Percentiles rank a stretch among this genome's conserved stretches.
phyloP scores from a whole-genome alignment of 2,797 vertebrate genomes.

The Clarias fuscus region DNA sequence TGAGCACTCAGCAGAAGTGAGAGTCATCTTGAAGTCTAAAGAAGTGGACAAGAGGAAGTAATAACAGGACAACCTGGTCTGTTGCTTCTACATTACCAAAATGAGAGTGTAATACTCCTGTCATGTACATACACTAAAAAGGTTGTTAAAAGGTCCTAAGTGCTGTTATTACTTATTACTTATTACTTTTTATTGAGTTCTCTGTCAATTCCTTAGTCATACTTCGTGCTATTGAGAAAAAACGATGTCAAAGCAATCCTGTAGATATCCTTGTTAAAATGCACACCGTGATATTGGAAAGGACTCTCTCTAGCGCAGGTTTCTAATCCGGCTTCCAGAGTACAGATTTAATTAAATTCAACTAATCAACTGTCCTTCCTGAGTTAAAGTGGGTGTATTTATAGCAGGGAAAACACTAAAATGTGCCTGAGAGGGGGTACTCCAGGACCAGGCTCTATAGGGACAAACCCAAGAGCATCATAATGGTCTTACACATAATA shows the following conservation, averaged over 20 bases:
- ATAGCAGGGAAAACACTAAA: not conserved
- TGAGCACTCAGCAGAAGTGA: constrained; percentile 75
- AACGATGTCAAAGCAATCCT: not conserved
- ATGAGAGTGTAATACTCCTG: not conserved
- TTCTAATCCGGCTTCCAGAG: not conserved
- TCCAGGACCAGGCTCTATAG: not conserved
- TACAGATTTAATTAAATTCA: not conserved
- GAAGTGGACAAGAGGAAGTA: constrained; percentile 46
- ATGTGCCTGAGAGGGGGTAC: not conserved
- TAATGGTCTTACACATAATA: not conserved
- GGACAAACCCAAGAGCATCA: constrained; percentile 13
- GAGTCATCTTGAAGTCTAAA: constrained; percentile 36
- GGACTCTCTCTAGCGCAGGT: not conserved
- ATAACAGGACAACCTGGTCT: constrained; percentile 16
- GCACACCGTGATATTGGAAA: not conserved
- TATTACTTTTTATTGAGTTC: no score
- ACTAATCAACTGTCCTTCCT: not conserved
- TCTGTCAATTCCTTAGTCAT: not conserved
- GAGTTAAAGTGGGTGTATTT: not conserved
- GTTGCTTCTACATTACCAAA: not conserved
- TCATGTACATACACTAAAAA: not conserved
- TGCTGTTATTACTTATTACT: not conserved
- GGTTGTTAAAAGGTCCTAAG: not conserved
- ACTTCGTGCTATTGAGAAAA: not conserved
- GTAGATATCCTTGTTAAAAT: not conserved